Percentiles rank a stretch among this genome's conserved stretches.
These are phyloP conservation scores for Trissolcus basalis DNA, from an alignment of 1,140 invertebrate species.

Conservation along the genomic window DNA sequence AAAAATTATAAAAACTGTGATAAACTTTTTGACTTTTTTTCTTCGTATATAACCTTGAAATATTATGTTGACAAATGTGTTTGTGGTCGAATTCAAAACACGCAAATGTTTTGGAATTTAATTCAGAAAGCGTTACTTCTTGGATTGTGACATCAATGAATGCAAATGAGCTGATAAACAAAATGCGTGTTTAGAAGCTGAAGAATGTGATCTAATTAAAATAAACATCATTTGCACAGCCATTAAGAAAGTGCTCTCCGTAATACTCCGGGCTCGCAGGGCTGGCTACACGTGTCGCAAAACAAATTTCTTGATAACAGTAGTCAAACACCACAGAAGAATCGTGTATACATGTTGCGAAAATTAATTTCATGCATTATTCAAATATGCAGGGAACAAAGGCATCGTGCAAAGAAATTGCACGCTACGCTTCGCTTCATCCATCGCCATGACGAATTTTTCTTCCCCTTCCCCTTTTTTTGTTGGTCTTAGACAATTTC, in stretches of 20 bases:
- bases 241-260: slow-evolving; percentile 24
- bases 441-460: background rate
- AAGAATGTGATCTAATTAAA: slow-evolving; percentile 1
- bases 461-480: too few species aligned
- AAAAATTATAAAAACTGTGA: too few species aligned
- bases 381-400: slow-evolving; percentile 43
- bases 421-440: slow-evolving; percentile 5
- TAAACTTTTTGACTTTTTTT: too few species aligned
- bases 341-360: slow-evolving; percentile 45
- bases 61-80: too few species aligned
- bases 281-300: slow-evolving; percentile 36
- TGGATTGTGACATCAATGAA: too few species aligned
- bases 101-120: too few species aligned
- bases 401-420: slow-evolving; percentile 34
- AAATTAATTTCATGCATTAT: slow-evolving; percentile 55
- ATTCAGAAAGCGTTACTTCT: too few species aligned
- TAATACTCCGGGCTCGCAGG: slow-evolving; percentile 22
- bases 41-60: too few species aligned
- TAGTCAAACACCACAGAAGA: slow-evolving; percentile 31
- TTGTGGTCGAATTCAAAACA: too few species aligned
- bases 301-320: slow-evolving; percentile 44
- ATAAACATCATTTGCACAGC: slow-evolving; percentile 30
- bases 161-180: too few species aligned
- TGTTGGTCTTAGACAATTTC: slow-evolving; percentile 14
- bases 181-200: too few species aligned